Evolutionary conservation across 2,113 vertebrate species (phyloP), one percentile per base, ranked within the genome.

Genomic region (Aldabrachelys gigantea): DNA sequence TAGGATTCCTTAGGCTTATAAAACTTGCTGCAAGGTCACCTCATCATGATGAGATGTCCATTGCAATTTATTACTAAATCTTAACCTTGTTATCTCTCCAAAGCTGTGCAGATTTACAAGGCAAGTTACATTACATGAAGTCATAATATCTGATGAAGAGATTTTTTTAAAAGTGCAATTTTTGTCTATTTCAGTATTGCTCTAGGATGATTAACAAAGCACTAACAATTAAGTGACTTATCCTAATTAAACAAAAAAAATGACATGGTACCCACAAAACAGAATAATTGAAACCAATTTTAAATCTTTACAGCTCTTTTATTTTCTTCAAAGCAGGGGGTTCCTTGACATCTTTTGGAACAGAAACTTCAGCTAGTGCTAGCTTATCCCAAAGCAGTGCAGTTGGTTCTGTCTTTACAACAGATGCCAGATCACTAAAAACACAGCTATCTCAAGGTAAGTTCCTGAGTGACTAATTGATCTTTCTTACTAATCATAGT

Each of bases 361-460:
- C 97, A 87, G 98, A 98, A 93, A 97, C 98, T 62, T 98, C 98
- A 82, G 97, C 95, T 93, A 97, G 97, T 49, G 87, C 97, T 94
- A 94, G 95, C 94, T 98, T 98, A 91, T 97, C 99, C 96, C 98
- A 98, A 92, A 98, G 97, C 95, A 98, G 85, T 96, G 94, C 98
- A 25, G 97, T 98, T 92, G 98, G 98, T 91, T 98, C 98, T 87
- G 97, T 97, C 31, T 98, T 98, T 97, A 97, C 98, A 94, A 97
- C 98, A 82, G 98, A 99, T 91, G 95, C 98, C 94, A 98, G 98
- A 92, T 97, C 98, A 79, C 94, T 98, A 93, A 99, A 98, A 97
- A 96, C 98, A 82, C 98, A 98, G 88, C 97, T 98, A 97, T 98
- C 98, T 52, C 98, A 99, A 99, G 98, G 98, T 99, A 98, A 96